Evolutionary conservation across 2,888 invertebrate genomes (phyloP), one percentile per base, ranked within the genome.

Genomic region (Hypolimnas misippus): DNA sequence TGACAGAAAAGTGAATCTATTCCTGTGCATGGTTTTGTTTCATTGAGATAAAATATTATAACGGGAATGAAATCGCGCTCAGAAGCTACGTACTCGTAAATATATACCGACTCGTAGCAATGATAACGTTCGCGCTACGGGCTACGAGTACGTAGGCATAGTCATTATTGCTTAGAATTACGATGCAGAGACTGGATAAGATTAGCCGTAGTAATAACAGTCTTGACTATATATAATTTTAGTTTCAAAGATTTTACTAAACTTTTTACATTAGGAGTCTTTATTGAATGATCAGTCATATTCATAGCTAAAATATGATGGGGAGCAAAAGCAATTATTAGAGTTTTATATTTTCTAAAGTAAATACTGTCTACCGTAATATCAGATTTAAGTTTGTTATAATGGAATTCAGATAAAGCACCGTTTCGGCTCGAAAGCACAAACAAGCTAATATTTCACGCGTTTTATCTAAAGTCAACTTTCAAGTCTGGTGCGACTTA

Each of bases 361-460:
- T 49, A 29, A 49, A 49, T 29, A 12, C 2, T 5, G 8, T 42
- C 17, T 42, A 25, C 33, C 31, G 33, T 51, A 50, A 57, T 35
- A 57, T 57, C 57, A 61, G 57, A 54, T 61, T 53, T 57, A 65
- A 65, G 54, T 65, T 65, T 54, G 58, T 58, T 58, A 51, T 64
- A 66, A 66, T 64, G 61, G 61, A 62, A 64, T 64, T 64, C 58
- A 62, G 58, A 64, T 64, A 63, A 46, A 66, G 46, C 38, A 31
- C 54, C 52, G 42, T 40, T 42, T 53, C 57, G 62, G 57, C 49
- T 51, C 14, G 58, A 54, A 55, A 61, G 52, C 58, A 57, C 66
- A 62, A 66, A 66, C 62, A 66, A 64, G 64, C 35, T 62, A 64
- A 62, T 64, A 66, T 62, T 49, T 63, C 62, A 64, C 63, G 51